These are phyloP conservation scores for Hestina assimilis DNA, from an alignment of 1,140 invertebrate genomes.

Conservation along the genomic window DNA sequence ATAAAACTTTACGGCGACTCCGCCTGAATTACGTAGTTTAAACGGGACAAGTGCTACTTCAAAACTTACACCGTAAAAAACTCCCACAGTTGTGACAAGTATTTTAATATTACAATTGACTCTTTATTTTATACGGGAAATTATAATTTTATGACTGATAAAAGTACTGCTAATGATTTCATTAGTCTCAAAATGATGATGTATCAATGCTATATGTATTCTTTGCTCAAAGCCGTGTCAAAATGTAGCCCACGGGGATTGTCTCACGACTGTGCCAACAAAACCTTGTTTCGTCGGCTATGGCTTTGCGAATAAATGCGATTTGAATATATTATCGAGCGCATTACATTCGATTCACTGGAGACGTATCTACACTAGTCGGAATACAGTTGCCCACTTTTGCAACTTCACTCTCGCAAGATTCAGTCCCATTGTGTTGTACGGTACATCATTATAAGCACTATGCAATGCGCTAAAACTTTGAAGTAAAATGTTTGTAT, in stretches of 20 bases:
- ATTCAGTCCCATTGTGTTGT: conserved; percentile 29
- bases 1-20: conserved; percentile 39
- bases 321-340: conserved; percentile 71
- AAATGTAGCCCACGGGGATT: conserved; percentile 51
- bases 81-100: conserved; percentile 19
- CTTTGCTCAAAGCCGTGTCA: conserved; percentile 43
- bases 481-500: conserved; percentile 2
- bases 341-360: conserved; percentile 66
- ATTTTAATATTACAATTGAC: conserved; percentile 17
- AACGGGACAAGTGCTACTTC: conserved; percentile 36
- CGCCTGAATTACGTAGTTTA: conserved; percentile 37
- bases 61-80: conserved; percentile 31
- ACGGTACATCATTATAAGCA: conserved; percentile 21
- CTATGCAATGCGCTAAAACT: conserved; percentile 10
- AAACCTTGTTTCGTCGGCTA: conserved; percentile 67
- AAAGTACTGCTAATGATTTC: not conserved
- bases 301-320: conserved; percentile 63
- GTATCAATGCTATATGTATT: conserved; percentile 5
- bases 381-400: conserved; percentile 63
- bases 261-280: conserved; percentile 50
- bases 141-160: not conserved
- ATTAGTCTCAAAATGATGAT: too few species aligned
- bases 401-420: conserved; percentile 50
- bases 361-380: conserved; percentile 48
- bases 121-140: not conserved